Evolutionary conservation across 2,888 invertebrate species (phyloP), one percentile per base, ranked within the genome.

Genomic region (Anaspis maculata): DNA sequence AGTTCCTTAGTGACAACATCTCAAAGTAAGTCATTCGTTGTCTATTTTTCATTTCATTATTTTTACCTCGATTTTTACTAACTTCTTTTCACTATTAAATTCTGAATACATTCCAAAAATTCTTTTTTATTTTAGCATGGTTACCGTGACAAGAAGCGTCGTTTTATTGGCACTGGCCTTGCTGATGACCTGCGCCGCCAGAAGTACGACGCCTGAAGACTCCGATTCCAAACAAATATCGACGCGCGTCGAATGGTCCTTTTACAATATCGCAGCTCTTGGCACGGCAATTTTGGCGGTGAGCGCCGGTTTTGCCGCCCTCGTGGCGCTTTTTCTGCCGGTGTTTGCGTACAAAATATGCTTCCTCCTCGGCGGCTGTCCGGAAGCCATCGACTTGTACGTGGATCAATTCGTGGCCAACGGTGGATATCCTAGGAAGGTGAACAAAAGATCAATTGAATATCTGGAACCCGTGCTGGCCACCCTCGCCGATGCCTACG

Each of bases 291-390:
- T 52, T 21, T 51, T 58, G n/a, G 48, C 51, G 7, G 53, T 52
- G 9, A 50, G 52, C 24, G 46, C 49, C 21, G 55, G 57, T 11
- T 37, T 59, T 32, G 44, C 47, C 3, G 44, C 51, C 3, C 13
- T 57, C 13, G 26, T 51, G 21, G 50, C 54, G 1, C 44, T 61
- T 10, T 48, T 57, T 27, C 49, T 55, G 29, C 61, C 62, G 3
- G 24, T 61, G 28, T 42, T 57, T 32, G 46, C 54, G 7, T 61
- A 58, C 46, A 60, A 58, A 42, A 38, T 62, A 13, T 64, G 64
- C 38, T 61, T 56, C 37, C 31, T 58, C 13, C 42, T 62, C 23
- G 62, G 62, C 25, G 54, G 52, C 19, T 64, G 62, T 31, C 48
- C 51, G 25, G 50, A 59, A 25, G 49, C 49, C 22, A 30, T 61